phyloP scores from a whole-genome alignment of 1,140 invertebrate genomes.

The Heliothis subflexa region DNA sequence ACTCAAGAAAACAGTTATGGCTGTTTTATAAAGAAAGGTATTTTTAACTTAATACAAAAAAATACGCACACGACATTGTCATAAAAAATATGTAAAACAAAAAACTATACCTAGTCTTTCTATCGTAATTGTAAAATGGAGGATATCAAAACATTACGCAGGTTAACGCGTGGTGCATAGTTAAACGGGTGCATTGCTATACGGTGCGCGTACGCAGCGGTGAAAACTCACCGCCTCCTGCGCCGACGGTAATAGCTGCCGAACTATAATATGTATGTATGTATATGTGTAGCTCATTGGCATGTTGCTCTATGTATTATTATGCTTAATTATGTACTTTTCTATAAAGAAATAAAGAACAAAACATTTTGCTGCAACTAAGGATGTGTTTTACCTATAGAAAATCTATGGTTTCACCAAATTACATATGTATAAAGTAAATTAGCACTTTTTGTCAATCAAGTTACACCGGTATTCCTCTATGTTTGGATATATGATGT shows the following conservation, averaged over 20 bases:
- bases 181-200: constrained; percentile 45
- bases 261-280: constrained; percentile 1
- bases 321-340: not conserved
- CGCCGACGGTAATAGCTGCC: constrained; percentile 10
- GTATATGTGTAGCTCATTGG: not conserved
- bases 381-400: too few species aligned
- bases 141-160: constrained; percentile 56
- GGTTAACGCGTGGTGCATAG: constrained; percentile 47
- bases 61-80: not conserved
- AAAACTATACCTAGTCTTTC: not conserved
- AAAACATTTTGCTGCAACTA: too few species aligned
- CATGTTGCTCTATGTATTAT: not conserved
- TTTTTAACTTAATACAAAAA: not conserved
- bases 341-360: too few species aligned
- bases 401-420: too few species aligned
- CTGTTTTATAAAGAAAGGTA: too few species aligned
- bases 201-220: constrained; percentile 48
- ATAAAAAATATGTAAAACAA: not conserved
- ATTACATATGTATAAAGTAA: too few species aligned
- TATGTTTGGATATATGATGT: too few species aligned
- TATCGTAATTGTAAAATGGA: constrained; percentile 45
- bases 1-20: too few species aligned
- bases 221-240: constrained; percentile 44
- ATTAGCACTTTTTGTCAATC: too few species aligned
- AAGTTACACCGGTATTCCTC: too few species aligned